These are phyloP conservation scores for Aldabrachelys gigantea DNA, from an alignment of 2,113 vertebrate species.

Conservation along the genomic window DNA sequence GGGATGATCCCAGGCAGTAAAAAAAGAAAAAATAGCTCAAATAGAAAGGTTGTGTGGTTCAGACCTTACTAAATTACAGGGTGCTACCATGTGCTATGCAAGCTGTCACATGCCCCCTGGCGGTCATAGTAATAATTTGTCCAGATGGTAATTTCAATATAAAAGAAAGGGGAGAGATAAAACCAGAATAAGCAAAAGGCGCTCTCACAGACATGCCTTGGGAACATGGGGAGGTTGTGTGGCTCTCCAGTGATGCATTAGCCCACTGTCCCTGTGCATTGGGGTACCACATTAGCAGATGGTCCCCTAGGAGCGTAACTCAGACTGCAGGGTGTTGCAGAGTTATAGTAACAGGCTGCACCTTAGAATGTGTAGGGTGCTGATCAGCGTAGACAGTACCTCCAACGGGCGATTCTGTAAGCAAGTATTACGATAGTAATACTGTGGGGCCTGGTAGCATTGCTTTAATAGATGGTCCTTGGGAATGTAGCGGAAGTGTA, in stretches of 20 bases:
- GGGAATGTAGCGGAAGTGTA: neutral
- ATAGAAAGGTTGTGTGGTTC: neutral
- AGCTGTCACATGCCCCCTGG: conserved; percentile 66
- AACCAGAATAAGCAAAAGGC: neutral
- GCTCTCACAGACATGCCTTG: no score
- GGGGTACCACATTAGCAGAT: rapidly evolving
- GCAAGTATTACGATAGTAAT: neutral
- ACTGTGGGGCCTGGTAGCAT: neutral
- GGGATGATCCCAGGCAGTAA: conserved; percentile 67
- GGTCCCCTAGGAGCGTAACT: rapidly evolving
- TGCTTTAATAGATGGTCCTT: neutral
- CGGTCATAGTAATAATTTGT: conserved; percentile 10
- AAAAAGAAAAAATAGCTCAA: neutral
- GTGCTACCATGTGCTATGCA: neutral
- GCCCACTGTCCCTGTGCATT: neutral
- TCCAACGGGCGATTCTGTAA: neutral
- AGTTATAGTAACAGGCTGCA: neutral
- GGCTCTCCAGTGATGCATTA: neutral
- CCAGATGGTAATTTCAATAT: neutral
- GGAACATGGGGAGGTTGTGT: neutral
- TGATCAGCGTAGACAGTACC: neutral
- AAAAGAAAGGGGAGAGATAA: neutral
- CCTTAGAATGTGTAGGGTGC: neutral
- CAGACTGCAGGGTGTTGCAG: neutral
- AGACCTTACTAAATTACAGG: neutral